Base-by-base conservation (phyloP, 2,797 vertebrate genomes). In the Lates japonicus region DNA sequence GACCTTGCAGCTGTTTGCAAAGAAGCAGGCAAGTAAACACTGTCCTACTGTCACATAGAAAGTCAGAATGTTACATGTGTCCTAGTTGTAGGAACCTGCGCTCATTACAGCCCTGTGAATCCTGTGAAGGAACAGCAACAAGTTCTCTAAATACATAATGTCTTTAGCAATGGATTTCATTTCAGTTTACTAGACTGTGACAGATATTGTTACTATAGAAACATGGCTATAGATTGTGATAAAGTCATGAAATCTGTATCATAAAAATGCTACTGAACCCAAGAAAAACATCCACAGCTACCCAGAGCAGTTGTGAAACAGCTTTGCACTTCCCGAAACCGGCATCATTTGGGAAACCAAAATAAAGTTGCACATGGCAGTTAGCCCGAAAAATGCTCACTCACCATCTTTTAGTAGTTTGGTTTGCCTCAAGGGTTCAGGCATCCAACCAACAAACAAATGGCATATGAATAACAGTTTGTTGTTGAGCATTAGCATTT, bases 1-100 rank as follows among this genome's bases (percentile, higher is more conserved):
- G 98, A 99, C 87, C 93, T 99, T 17, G 95, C 96, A 48, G 97
- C 97, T 5, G 89, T 99, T 83, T 98, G 98, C 92, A 98, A 98
- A 81, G 98, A 99, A 87, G 97, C 98, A 86, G 98, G 98, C 95
- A 77, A 95, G 95, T 90, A 42, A 81, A 83, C 37, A 8, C 12
- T 2, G 22, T 39, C 37, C 25, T 17, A 0, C 62, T 48, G 31
- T 78, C 62, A 39, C 1, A 3, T 9, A 16, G 46, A 52, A 42
- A 48, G 22, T 37, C 33, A n/a, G 3, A 46, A 35, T 2, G 17
- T 8, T n/a, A 39, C 49, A 29, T 17, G 22, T 25, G 37, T 51
- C 9, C 7, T 2, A 9, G 16, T 16, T 14, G 0, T 16, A 16
- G 54, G 12, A 42, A 44, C 0, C 37, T 39, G 16, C 29, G n/a